Base-by-base conservation (phyloP, 2,888 invertebrate species). In the Tenthredo notha region DNA sequence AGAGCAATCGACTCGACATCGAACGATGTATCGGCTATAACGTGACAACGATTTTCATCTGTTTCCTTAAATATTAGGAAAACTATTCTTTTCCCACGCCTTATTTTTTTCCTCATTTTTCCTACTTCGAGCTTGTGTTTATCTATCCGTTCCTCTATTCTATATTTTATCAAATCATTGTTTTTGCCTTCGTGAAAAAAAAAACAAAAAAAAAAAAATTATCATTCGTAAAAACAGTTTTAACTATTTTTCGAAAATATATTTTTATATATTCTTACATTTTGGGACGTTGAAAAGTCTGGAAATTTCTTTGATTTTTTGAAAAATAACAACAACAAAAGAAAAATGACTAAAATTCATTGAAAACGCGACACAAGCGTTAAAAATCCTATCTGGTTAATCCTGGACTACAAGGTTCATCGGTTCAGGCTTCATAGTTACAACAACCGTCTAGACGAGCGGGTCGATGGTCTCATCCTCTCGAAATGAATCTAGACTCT, bases 401-500 rank as follows among this genome's bases (percentile, higher is more conserved):
- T 83, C 83, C 67, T 70, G 83, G 43, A 70, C 67, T 37, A 83
- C 65, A 37, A 83, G 67, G 67, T 70, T 83, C 83, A 74, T 75
- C 75, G 84, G 74, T 74, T 54, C 67, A 25, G 74, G 67, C 70
- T 74, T 74, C 70, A 43, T 47, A 84, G 85, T 85, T 82, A 70
- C n/a, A 37, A 12, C 15, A 47, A 47, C 54, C 85, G 80, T 85
- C 85, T 85, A 85, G 85, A 85, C 85, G 61, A 61, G 18, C 61
- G 82, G 85, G 82, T 85, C 85, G 85, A 85, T 82, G 82, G 54
- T 54, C 80, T 67, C 58, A 82, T 80, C 83, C 83, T 84, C 61
- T 70, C n/a, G 61, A 85, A 74, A 72, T 84, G 85, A 85, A 67
- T 65, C 83, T 61, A 83, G 82, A 37, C 40, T n/a, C 29, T 18